These are phyloP conservation scores for Ailurus styani DNA, from an alignment of 2,113 vertebrate genomes.

Conservation along the genomic window DNA sequence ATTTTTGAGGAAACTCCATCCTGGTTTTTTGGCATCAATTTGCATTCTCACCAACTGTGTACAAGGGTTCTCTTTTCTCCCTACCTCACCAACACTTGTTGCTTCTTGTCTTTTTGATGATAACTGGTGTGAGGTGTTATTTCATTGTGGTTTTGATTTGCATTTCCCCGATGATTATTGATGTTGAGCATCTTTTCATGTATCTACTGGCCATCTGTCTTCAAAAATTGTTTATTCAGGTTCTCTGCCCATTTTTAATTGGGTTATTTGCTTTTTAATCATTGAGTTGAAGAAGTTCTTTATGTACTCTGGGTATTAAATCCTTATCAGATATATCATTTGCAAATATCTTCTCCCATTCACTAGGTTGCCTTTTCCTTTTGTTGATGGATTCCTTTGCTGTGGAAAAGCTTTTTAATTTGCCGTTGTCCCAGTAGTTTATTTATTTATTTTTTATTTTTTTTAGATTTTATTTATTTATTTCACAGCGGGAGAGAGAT, in stretches of 20 bases:
- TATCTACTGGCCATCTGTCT: not conserved
- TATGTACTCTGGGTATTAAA: not conserved
- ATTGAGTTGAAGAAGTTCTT: not conserved
- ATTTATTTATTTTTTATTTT: no score
- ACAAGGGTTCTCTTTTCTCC: not conserved
- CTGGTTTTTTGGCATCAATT: not conserved
- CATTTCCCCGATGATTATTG: not conserved
- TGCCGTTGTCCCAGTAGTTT: not conserved
- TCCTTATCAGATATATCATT: not conserved
- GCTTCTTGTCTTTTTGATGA: not conserved
- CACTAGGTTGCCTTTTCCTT: not conserved
- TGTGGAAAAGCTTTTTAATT: not conserved
- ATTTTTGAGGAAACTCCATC: not conserved
- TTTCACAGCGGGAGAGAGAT: no score
- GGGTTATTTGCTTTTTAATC: not conserved
- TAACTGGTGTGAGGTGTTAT: not conserved
- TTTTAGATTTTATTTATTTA: no score
- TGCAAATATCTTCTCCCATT: not conserved
- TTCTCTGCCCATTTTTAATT: not conserved
- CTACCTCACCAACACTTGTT: not conserved
- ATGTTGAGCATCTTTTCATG: not conserved
- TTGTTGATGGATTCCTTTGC: not conserved
- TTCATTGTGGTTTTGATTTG: not conserved
- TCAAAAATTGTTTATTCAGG: not conserved
- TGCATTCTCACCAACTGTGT: not conserved